Evolutionary conservation across 2,113 vertebrate genomes (phyloP), one percentile per base, ranked within the genome.

Genomic region (Coptodon rendalli): DNA sequence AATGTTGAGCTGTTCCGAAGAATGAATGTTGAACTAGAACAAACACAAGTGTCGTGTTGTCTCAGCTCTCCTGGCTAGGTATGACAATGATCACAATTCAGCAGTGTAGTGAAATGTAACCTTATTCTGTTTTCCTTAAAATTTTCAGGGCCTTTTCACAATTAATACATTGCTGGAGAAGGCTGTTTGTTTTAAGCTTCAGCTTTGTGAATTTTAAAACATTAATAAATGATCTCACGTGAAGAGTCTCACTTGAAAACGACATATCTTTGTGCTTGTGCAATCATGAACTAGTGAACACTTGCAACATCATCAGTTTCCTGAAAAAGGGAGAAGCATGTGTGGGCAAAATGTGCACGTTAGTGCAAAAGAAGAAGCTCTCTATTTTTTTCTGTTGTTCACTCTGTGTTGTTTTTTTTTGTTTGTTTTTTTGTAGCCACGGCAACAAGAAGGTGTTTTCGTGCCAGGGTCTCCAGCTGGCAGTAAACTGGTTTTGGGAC

Each of bases 371-470:
- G 83, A 88, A 86, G 86, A 89, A 85, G 89, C 66, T 3, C 2
- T 66, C 17, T 52, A 24, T 38, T 66, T 52, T 80, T 50, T 76
- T 36, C 14, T 27, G 38, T 71, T 61, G 38, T 89, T 83, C 8
- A 85, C 66, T 84, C 88, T 91, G 31, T 12, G 61, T 66, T 66
- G 9, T 0, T 1, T 5, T 34, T 52, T 40, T 40, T 27, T 4
- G 3, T 27, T 27, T 22, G 22, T 40, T 40, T 29, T 36, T n/a
- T 93, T 78, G 36, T 27, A 99, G 98, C 88, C 97, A 99, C 11
- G 98, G 98, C 34, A 97, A 98, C 93, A 98, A 98, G 93, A 97
- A 97, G 90, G 96, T 95, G 68, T 99, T 99, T 86, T 99, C 98
- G 2, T 98, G 98, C 91, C 97, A 96, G 83, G 98, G 98, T 38